phyloP scores from a whole-genome alignment of 37 sponge, comb jelly and placozoan genomes.

The Spongilla lacustris region DNA sequence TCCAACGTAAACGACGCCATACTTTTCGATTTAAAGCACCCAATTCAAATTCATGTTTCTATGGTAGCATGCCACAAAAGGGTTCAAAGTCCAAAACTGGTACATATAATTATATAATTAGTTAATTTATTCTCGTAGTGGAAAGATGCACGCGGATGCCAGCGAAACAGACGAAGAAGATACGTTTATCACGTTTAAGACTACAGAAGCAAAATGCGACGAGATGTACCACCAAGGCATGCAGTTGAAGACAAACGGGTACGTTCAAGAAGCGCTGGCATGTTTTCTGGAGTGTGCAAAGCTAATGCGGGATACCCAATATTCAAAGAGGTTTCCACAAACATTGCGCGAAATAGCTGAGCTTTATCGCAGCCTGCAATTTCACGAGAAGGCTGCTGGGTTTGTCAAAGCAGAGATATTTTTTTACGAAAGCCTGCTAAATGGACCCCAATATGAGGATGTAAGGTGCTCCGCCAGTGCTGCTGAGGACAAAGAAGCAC shows the following conservation, averaged over 20 bases:
- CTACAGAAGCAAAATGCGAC: conserved; percentile 46
- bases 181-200: conserved; percentile 41
- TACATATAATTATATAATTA: not conserved
- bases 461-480: not conserved
- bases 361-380: not conserved
- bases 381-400: conserved; percentile 28
- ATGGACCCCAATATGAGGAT: not conserved
- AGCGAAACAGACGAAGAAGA: conserved; percentile 25
- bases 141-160: not conserved
- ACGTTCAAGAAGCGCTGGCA: conserved; percentile 17
- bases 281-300: conserved; percentile 39
- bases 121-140: not conserved
- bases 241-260: conserved; percentile 5
- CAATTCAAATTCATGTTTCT: conserved; percentile 12
- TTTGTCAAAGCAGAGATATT: conserved; percentile 60
- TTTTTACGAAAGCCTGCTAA: conserved; percentile 39
- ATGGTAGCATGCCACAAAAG: not conserved
- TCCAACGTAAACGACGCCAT: conserved; percentile 15
- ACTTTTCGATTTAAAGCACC: conserved; percentile 5
- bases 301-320: conserved; percentile 54
- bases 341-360: conserved; percentile 37
- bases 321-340: conserved; percentile 45
- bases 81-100: not conserved
- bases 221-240: conserved; percentile 28
- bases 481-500: conserved; percentile 17